These are phyloP conservation scores for Aricia agestis DNA, from an alignment of 1,140 invertebrate species.

Conservation along the genomic window DNA sequence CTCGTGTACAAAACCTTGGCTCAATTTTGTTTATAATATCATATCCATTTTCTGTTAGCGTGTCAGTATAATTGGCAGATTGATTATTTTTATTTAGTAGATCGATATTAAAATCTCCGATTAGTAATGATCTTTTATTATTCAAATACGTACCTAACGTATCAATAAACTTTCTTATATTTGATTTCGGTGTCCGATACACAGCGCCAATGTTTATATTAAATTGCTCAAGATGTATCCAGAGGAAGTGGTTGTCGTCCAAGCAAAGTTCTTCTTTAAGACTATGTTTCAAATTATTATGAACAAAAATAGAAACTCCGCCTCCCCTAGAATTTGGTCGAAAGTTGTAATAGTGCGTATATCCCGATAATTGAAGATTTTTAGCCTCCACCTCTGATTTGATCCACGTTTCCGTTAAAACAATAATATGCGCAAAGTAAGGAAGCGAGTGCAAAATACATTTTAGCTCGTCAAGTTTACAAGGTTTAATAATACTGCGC, in stretches of 20 bases:
- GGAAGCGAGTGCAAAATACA: slow-evolving; percentile 11
- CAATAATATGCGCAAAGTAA: slow-evolving; percentile 20
- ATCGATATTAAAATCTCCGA: slow-evolving; percentile 31
- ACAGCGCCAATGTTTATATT: slow-evolving; percentile 29
- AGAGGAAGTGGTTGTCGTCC: slow-evolving; percentile 30
- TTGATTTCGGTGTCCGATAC: slow-evolving; percentile 23
- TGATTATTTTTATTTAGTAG: slow-evolving; percentile 18
- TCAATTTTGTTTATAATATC: slow-evolving; percentile 22
- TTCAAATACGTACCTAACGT: not conserved
- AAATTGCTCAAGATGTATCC: slow-evolving; percentile 30
- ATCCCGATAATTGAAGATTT: slow-evolving; percentile 19
- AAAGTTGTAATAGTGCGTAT: slow-evolving; percentile 31
- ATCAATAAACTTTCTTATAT: not conserved
- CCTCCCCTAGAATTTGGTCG: slow-evolving; percentile 27
- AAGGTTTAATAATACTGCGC: slow-evolving; percentile 24
- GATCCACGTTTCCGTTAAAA: slow-evolving; percentile 30
- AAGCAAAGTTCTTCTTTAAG: slow-evolving; percentile 20
- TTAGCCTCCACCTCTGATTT: slow-evolving; percentile 24
- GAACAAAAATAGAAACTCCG: slow-evolving; percentile 33
- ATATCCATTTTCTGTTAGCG: slow-evolving; percentile 28
- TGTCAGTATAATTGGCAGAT: slow-evolving; percentile 21
- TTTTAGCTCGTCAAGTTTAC: slow-evolving; percentile 29
- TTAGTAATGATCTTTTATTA: slow-evolving; percentile 26
- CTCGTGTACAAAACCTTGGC: slow-evolving; percentile 22
- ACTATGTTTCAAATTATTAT: slow-evolving; percentile 26